Percentiles rank a stretch among this genome's conserved stretches.
These are phyloP conservation scores for Lepidochitona cinerea DNA, from an alignment of 2,888 invertebrate species.

Conservation along the genomic window DNA sequence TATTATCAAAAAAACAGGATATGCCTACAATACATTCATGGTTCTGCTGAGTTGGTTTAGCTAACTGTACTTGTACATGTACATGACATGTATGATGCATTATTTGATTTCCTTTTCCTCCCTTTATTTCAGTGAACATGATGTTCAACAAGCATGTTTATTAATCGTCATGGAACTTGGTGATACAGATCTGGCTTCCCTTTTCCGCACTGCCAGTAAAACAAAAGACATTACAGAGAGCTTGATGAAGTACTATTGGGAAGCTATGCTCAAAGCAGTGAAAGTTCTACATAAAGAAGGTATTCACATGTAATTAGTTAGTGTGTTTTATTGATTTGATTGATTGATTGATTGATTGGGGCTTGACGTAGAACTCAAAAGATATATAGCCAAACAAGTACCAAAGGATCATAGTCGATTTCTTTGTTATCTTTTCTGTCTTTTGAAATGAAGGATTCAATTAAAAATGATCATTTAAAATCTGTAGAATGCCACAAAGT, in stretches of 20 bases:
- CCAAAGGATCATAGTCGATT: too few relatives aligned
- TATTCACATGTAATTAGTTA: constrained; percentile 71
- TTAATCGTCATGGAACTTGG: constrained; percentile 94
- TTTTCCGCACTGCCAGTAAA: constrained; percentile 69
- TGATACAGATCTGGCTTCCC: constrained; percentile 87
- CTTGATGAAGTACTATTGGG: constrained; percentile 90
- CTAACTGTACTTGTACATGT: neutral
- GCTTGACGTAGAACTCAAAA: too few relatives aligned
- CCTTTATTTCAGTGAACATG: constrained; percentile 79
- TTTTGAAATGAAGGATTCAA: too few relatives aligned
- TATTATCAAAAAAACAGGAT: too few relatives aligned
- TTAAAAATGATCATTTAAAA: too few relatives aligned
- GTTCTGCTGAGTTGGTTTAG: too few relatives aligned
- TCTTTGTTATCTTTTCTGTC: too few relatives aligned
- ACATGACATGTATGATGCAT: neutral
- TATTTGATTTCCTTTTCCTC: neutral
- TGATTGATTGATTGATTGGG: too few relatives aligned
- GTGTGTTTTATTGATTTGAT: too few relatives aligned
- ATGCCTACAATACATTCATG: too few relatives aligned
- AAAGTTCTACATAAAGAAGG: constrained; percentile 91
- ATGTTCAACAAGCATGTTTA: constrained; percentile 75
- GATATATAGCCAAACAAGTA: too few relatives aligned
- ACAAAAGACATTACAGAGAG: constrained; percentile 75
- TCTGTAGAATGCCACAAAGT: too few relatives aligned
- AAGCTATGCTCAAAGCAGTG: constrained; percentile 93